Percentiles rank a stretch among this genome's conserved stretches.
Evolutionary conservation across 2,888 invertebrate genomes (phyloP).

Genomic region (Gymnoscelis rufifasciata): DNA sequence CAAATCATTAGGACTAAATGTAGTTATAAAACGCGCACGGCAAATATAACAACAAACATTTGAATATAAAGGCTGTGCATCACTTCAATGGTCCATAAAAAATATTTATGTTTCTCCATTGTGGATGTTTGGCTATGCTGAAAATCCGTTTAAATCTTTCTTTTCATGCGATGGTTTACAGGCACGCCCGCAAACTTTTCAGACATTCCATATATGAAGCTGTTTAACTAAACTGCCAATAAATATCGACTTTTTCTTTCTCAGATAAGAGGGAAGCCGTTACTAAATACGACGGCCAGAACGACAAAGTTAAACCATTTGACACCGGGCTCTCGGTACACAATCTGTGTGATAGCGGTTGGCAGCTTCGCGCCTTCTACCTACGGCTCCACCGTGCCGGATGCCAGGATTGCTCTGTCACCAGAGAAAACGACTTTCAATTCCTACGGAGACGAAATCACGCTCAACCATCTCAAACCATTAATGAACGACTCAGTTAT

Average conservation of each 20-base stretch:
- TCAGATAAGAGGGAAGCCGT: conserved; percentile 86
- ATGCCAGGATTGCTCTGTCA: conserved; percentile 72
- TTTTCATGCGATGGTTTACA: conserved; percentile 49
- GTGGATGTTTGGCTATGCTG: conserved; percentile 60
- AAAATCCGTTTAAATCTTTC: conserved; percentile 67
- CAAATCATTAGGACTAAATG: conserved; percentile 45
- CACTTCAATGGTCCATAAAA: conserved; percentile 78
- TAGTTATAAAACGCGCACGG: conserved; percentile 52
- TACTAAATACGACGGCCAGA: conserved; percentile 83
- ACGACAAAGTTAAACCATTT: conserved; percentile 87
- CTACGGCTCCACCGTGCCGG: conserved; percentile 62
- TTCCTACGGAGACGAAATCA: conserved; percentile 81
- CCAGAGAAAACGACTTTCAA: conserved; percentile 54
- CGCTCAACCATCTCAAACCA: conserved; percentile 61
- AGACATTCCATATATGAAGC: conserved; percentile 29
- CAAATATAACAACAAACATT: conserved; percentile 71
- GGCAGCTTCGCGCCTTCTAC: conserved; percentile 81
- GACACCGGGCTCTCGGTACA: conserved; percentile 88
- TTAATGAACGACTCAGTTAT: conserved; percentile 83
- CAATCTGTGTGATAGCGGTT: conserved; percentile 92
- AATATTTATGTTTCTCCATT: conserved; percentile 73
- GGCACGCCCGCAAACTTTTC: conserved; percentile 45
- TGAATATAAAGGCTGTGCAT: conserved; percentile 76
- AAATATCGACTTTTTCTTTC: conserved; percentile 29
- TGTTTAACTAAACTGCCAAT: conserved; percentile 18